phyloP scores from a whole-genome alignment of 2,113 vertebrate species.

The Myrmecobius fasciatus region DNA sequence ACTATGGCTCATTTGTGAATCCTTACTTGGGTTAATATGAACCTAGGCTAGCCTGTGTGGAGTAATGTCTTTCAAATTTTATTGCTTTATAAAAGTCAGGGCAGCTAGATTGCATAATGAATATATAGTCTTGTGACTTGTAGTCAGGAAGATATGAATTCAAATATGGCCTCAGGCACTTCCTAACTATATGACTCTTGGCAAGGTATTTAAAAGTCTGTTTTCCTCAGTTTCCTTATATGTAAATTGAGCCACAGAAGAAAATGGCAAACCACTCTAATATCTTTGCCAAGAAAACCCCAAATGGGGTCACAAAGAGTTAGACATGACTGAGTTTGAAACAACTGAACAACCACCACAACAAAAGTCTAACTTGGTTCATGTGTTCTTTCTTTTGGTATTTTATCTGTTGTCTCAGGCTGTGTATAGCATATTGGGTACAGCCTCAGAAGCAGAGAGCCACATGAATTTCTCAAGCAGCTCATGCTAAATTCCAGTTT shows the following conservation, averaged over 20 bases:
- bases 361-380: neutral
- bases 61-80: neutral
- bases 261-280: neutral
- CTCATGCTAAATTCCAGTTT: neutral
- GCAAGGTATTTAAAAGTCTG: neutral
- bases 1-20: neutral
- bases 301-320: neutral
- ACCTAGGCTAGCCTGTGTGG: neutral
- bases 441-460: neutral
- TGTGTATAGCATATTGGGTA: neutral
- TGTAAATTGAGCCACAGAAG: neutral
- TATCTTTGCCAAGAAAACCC: neutral
- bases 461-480: neutral
- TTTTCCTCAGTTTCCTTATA: neutral
- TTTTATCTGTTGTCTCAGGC: neutral
- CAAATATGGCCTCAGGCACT: too few relatives aligned
- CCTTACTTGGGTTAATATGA: neutral
- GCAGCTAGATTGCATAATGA: neutral
- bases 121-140: neutral
- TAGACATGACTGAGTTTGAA: neutral
- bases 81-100: neutral
- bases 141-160: neutral
- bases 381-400: neutral
- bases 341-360: neutral
- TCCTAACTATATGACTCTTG: neutral